Evolutionary conservation across 2,888 invertebrate genomes (phyloP), one percentile per base, ranked within the genome.

Genomic region (Ophioninae sp.): DNA sequence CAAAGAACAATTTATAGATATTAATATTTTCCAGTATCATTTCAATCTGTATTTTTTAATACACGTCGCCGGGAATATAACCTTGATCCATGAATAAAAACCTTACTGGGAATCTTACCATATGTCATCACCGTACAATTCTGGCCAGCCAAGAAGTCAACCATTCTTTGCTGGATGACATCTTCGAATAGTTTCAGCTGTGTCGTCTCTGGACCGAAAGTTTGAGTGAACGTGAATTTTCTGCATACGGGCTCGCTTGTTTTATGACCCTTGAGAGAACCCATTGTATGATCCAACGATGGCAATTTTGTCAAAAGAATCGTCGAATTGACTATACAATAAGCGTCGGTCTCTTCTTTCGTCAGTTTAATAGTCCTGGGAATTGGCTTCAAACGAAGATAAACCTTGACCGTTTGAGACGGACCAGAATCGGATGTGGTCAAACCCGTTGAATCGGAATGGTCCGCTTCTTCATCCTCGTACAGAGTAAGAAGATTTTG

Each of bases 111-210:
- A n/a, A 13, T 69, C 44, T 78, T 63, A 78, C 75, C 73, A 17
- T 63, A 68, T 68, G 97, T 96, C 89, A 98, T 96, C 0, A 98
- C 94, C 0, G 97, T 96, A 82, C 96, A 96, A 92, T 96, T 97
- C 81, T 96, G 95, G 0, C 97, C 93, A 63, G 83, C 80, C n/a
- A 93, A 78, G 80, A 92, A 93, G 10, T 92, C 89, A 1, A 86
- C 23, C 90, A 93, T 91, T 51, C 90, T 90, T 6, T 89, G 89
- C 22, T 89, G 89, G 5, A 93, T 87, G n/a, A 90, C 88, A 80
- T 90, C 87, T 20, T 93, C 91, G 75, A 93, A 93, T 87, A 94
- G 91, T 78, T 94, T 93, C 83, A 93, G 93, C 86, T 93, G 93
- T 0, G 91, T 88, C 0, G 89, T 91, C 73, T 91, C 90, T 9